A percentile compares a stretch with the other conserved stretches of the same genome.
Conservation (phyloP, 92 coral and sea anemone species). For the Heliopora coerulea region DNA sequence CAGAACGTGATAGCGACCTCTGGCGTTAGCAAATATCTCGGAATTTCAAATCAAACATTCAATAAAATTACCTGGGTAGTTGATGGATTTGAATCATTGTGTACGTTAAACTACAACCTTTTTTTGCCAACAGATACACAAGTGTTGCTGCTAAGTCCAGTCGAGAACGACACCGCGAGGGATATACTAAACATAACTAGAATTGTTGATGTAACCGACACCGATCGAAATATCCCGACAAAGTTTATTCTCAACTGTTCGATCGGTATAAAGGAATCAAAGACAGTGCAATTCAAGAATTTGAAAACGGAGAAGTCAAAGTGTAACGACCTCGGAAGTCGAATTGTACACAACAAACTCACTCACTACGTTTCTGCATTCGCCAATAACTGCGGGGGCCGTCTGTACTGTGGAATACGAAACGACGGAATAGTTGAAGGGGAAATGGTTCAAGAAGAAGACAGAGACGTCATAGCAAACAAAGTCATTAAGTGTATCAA, state of each 20-base stretch:
- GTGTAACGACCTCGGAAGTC: conserved; percentile 39
- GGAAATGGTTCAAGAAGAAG: conserved; percentile 19
- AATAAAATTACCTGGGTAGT: neutral
- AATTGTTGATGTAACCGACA: conserved; percentile 35
- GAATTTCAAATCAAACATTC: neutral
- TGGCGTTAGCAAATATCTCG: neutral
- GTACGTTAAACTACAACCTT: neutral
- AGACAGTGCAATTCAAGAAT: neutral
- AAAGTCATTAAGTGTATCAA: neutral
- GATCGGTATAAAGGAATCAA: conserved; percentile 28
- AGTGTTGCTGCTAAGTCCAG: neutral
- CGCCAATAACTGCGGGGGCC: conserved; percentile 53
- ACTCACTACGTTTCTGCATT: conserved; percentile 47
- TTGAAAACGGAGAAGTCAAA: conserved; percentile 3
- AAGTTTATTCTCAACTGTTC: conserved; percentile 7
- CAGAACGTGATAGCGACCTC: neutral
- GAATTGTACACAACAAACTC: conserved; percentile 48
- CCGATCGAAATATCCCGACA: conserved; percentile 13
- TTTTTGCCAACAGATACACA: conserved; percentile 36
- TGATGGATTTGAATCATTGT: neutral
- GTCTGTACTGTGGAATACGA: conserved; percentile 46
- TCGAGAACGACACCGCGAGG: conserved; percentile 13
- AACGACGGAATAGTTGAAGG: conserved; percentile 40
- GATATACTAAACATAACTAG: conserved; percentile 28
- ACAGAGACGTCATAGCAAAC: neutral